A percentile compares a stretch with the other conserved stretches of the same genome.
These are phyloP conservation scores for Helleia helle DNA, from an alignment of 2,888 invertebrate species.

Conservation along the genomic window DNA sequence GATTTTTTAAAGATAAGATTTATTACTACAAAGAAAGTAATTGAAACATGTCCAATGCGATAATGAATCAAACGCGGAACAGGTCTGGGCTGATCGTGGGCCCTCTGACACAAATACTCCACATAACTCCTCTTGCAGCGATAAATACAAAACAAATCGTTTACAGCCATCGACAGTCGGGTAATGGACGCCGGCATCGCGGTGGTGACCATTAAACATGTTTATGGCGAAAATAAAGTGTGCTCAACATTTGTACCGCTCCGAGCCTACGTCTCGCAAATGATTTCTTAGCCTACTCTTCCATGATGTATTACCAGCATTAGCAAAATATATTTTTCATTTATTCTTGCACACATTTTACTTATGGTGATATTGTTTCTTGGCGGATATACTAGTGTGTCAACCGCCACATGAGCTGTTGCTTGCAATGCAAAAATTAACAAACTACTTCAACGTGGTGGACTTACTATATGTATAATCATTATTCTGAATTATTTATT, in stretches of 20 bases:
- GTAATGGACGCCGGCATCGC: slow-evolving; percentile 34
- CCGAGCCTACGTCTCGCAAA: neutral
- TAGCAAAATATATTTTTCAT: neutral
- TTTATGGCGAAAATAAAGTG: slow-evolving; percentile 32
- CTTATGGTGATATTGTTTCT: too few species aligned
- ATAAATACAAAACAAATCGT: slow-evolving; percentile 39
- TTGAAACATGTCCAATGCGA: neutral
- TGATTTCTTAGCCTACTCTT: slow-evolving; percentile 1
- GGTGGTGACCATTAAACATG: slow-evolving; percentile 34
- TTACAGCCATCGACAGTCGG: slow-evolving; percentile 34
- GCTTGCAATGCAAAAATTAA: too few species aligned
- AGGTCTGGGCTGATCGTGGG: slow-evolving; percentile 14
- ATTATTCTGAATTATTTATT: too few species aligned
- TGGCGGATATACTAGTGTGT: too few species aligned
- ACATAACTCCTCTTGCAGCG: slow-evolving; percentile 45
- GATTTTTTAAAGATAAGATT: too few species aligned
- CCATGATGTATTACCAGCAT: neutral
- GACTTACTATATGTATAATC: too few species aligned
- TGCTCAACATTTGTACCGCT: slow-evolving; percentile 7
- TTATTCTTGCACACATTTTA: neutral
- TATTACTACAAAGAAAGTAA: too few species aligned
- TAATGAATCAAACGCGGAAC: neutral
- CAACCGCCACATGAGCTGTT: too few species aligned
- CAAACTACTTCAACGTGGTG: too few species aligned
- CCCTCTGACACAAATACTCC: slow-evolving; percentile 36